phyloP scores from a whole-genome alignment of 2,888 invertebrate genomes.

The Andricus quercusramuli region DNA sequence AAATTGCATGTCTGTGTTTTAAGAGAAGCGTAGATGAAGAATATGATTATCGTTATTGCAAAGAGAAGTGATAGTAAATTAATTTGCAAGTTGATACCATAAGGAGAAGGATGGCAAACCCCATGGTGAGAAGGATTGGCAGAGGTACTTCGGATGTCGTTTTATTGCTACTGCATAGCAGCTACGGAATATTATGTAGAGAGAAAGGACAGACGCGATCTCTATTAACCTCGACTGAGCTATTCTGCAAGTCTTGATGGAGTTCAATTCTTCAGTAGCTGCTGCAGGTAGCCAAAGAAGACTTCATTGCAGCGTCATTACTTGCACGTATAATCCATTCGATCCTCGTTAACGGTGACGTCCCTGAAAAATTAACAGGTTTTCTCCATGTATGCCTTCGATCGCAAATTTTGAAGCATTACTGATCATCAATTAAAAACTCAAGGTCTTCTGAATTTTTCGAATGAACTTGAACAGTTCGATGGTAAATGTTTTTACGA shows the following conservation, averaged over 20 bases:
- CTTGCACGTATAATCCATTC: conserved; percentile 67
- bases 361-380: not conserved
- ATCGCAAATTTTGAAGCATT: not conserved
- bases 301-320: conserved; percentile 60
- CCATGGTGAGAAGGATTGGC: conserved; percentile 11
- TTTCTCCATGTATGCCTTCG: not conserved
- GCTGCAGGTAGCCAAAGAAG: conserved; percentile 49
- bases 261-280: conserved; percentile 62
- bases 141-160: conserved; percentile 34
- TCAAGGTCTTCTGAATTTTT: not conserved
- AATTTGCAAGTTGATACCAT: conserved; percentile 14
- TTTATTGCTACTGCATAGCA: conserved; percentile 43
- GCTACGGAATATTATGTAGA: conserved; percentile 59
- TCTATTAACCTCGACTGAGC: conserved; percentile 69
- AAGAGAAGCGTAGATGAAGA: not conserved
- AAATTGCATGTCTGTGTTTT: not conserved
- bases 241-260: conserved; percentile 59
- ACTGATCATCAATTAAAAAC: not conserved
- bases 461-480: too few species aligned
- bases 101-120: not conserved
- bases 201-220: conserved; percentile 69
- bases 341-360: conserved; percentile 60
- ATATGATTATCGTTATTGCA: not conserved
- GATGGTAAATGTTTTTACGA: too few species aligned
- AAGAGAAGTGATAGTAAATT: conserved; percentile 21